These are phyloP conservation scores for Chaetophractus vellerosus DNA, from an alignment of 2,797 vertebrate genomes.

Conservation along the genomic window DNA sequence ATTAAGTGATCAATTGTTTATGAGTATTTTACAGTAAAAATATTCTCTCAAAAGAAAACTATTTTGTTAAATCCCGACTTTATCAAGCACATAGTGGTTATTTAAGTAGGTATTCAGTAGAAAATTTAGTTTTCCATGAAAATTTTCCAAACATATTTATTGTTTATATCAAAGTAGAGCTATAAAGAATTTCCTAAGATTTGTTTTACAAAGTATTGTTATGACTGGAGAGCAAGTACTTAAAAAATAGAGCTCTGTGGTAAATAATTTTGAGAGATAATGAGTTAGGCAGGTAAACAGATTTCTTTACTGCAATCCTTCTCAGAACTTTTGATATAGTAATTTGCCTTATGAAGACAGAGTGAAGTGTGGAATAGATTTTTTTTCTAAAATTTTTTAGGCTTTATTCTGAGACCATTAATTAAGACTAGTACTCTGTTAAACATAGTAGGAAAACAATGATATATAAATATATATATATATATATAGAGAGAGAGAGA, in stretches of 20 bases:
- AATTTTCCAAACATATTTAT: neutral
- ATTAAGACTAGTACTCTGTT: neutral
- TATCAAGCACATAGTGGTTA: neutral
- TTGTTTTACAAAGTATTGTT: neutral
- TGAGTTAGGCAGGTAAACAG: neutral
- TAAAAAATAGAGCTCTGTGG: neutral
- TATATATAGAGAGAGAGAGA: too few species aligned
- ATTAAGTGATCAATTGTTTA: neutral
- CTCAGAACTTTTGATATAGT: neutral
- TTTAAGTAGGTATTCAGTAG: neutral
- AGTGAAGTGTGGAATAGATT: neutral
- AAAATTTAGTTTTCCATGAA: neutral
- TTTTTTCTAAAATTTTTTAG: neutral
- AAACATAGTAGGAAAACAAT: neutral
- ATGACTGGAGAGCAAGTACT: neutral
- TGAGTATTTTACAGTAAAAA: neutral
- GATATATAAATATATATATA: neutral
- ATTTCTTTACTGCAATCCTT: neutral
- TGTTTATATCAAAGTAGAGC: neutral
- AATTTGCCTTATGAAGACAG: neutral
- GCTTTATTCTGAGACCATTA: neutral
- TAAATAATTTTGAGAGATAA: neutral
- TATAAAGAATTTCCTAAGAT: neutral
- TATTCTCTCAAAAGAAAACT: neutral
- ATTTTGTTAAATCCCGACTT: neutral